These are phyloP conservation scores for Bicyclus anynana DNA, from an alignment of 1,140 invertebrate species.

Conservation along the genomic window DNA sequence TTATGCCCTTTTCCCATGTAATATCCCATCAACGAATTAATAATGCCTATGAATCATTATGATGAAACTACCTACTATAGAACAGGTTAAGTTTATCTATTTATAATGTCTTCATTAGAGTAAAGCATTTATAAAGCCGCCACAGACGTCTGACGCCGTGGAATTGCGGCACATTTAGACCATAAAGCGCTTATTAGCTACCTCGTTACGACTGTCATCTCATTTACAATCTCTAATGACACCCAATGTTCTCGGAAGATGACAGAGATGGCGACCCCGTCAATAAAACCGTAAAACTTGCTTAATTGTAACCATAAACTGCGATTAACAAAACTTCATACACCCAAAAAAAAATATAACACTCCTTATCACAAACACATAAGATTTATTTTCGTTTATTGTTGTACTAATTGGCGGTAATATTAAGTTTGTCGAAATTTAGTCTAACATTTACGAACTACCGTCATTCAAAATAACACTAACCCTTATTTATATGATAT, in stretches of 20 bases:
- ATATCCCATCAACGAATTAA: no score
- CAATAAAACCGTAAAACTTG: slow-evolving; percentile 62
- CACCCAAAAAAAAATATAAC: background rate
- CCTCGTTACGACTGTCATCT: slow-evolving; percentile 58
- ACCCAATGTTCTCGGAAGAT: slow-evolving; percentile 55
- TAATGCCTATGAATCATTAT: no score
- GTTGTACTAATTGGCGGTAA: background rate
- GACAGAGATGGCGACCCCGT: slow-evolving; percentile 41
- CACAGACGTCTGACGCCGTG: background rate
- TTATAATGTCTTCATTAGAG: slow-evolving; percentile 17
- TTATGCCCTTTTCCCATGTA: no score
- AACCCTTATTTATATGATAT: background rate
- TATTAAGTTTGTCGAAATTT: slow-evolving; percentile 19
- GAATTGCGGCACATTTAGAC: slow-evolving; percentile 25
- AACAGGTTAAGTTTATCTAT: background rate
- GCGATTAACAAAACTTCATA: slow-evolving; percentile 6
- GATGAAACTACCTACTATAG: no score
- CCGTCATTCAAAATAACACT: background rate
- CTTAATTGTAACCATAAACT: slow-evolving; percentile 59
- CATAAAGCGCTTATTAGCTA: slow-evolving; percentile 49
- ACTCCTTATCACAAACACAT: background rate
- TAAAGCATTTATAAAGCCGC: slow-evolving; percentile 10
- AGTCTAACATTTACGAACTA: background rate
- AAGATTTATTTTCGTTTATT: slow-evolving; percentile 12
- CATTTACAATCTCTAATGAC: slow-evolving; percentile 61